Evolutionary conservation across 2,797 vertebrate species (phyloP), one percentile per base, ranked within the genome.

Genomic region (Sebastes nivosus): DNA sequence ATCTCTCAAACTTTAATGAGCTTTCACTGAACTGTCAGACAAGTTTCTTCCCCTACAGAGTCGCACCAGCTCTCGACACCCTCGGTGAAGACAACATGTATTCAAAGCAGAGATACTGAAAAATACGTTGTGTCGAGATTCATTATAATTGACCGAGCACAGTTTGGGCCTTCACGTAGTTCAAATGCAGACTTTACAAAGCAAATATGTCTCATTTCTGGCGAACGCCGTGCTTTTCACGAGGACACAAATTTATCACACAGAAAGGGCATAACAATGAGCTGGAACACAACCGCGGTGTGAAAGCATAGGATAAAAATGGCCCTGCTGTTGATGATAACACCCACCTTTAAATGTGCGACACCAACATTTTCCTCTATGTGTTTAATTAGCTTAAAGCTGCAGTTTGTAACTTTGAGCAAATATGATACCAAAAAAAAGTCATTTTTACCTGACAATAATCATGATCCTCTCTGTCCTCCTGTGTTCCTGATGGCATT

Each of bases 1-100:
- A 72, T 64, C 36, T 64, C 22, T 87, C 25, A 88, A 83, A 86
- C 46, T 74, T 85, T 81, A 80, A 88, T 84, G 75, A 87, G 66
- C 76, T 72, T 63, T 69, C 24, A 75, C 79, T 68, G 50, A 82
- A 74, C 32, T 30, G 67, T 65, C 78, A 76, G 69, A 27, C 77
- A 78, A 63, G 36, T 59, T 24, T 75, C 46, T 60, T 13, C 25
- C 29, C 18, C n/a, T 29, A 57, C 52, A 68, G 25, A 82, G 67
- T 20, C 22, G 6, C 63, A 71, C n/a, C 55, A 63, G 50, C 50
- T 67, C 32, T 55, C 16, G 1, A 36, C 27, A 69, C 34, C 18
- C 58, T 64, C 59, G 24, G 27, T 52, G 24, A 74, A 72, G 57
- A 52, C 46, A 30, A 64, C 36, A n/a, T 55, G 29, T 32, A 67